Evolutionary conservation across 2,888 invertebrate species (phyloP).

Genomic region (Idaea straminata): DNA sequence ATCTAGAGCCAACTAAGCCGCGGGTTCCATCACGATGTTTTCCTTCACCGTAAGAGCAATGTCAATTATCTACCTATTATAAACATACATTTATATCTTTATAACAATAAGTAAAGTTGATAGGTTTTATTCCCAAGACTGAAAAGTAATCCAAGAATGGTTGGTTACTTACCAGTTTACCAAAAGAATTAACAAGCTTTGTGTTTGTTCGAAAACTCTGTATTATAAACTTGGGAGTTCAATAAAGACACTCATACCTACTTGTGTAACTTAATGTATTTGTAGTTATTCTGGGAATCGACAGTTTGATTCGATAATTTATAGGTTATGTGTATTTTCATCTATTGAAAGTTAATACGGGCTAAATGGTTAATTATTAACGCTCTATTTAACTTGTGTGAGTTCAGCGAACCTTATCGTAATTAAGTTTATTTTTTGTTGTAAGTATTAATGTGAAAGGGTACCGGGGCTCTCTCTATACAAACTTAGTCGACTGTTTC

Average conservation of each 20-base stretch:
- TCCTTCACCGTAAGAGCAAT: too few species aligned
- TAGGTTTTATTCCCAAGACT: not conserved
- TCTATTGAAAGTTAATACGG: constrained; percentile 10
- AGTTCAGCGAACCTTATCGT: not conserved
- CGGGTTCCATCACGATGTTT: too few species aligned
- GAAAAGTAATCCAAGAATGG: not conserved
- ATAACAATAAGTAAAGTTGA: not conserved
- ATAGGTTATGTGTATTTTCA: not conserved
- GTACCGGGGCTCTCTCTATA: too few species aligned
- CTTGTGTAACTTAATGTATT: too few species aligned
- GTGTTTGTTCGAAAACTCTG: not conserved
- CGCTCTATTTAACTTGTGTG: not conserved
- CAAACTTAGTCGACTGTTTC: too few species aligned
- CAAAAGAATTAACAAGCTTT: not conserved
- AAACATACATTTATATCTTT: not conserved
- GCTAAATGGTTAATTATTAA: constrained; percentile 2
- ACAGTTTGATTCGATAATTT: constrained; percentile 12
- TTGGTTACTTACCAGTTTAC: not conserved
- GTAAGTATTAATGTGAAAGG: not conserved
- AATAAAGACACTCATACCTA: not conserved
- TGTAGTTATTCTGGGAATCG: not conserved
- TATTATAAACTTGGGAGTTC: not conserved
- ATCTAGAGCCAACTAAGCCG: too few species aligned
- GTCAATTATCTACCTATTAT: too few species aligned
- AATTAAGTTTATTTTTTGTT: not conserved